These are phyloP conservation scores for Prochilodus magdalenae DNA, from an alignment of 2,113 vertebrate species.

Conservation along the genomic window DNA sequence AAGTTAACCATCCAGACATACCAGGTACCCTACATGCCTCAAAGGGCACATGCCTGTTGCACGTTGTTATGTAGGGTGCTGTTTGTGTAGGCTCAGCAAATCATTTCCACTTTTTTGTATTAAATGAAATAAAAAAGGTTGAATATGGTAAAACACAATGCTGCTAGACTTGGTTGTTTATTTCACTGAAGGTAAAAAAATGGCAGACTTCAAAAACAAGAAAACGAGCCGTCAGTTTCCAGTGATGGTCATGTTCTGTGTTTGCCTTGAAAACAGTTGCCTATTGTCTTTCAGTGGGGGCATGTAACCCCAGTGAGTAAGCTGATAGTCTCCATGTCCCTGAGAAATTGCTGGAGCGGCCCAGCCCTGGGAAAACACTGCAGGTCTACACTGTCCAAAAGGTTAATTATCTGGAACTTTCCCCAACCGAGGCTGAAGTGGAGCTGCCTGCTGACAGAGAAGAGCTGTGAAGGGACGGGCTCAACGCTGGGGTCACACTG, in stretches of 20 bases:
- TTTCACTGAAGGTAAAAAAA: not conserved
- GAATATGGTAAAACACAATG: too few species aligned
- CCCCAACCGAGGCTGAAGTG: slow-evolving; percentile 20
- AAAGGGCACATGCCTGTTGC: too few species aligned
- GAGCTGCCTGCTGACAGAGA: slow-evolving; percentile 18
- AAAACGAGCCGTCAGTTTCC: not conserved
- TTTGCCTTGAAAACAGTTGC: slow-evolving; percentile 14
- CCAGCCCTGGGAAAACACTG: slow-evolving; percentile 59
- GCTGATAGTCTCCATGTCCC: not conserved
- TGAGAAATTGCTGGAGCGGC: slow-evolving; percentile 25
- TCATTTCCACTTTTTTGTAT: too few species aligned
- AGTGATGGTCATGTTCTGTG: not conserved
- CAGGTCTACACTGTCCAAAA: slow-evolving; percentile 56
- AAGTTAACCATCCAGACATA: too few species aligned
- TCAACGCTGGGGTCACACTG: slow-evolving; percentile 42
- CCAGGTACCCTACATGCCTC: too few species aligned
- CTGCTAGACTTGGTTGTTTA: not conserved
- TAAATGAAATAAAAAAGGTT: too few species aligned
- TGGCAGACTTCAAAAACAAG: not conserved
- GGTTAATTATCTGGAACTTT: slow-evolving; percentile 55
- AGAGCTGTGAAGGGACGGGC: slow-evolving; percentile 10
- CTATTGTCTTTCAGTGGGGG: slow-evolving; percentile 1
- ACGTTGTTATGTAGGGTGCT: too few species aligned
- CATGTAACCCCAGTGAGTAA: not conserved
- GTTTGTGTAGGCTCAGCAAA: too few species aligned